Evolutionary conservation across 2,113 vertebrate genomes (phyloP), one percentile per base, ranked within the genome.

Genomic region (Lethenteron camtschaticum): DNA sequence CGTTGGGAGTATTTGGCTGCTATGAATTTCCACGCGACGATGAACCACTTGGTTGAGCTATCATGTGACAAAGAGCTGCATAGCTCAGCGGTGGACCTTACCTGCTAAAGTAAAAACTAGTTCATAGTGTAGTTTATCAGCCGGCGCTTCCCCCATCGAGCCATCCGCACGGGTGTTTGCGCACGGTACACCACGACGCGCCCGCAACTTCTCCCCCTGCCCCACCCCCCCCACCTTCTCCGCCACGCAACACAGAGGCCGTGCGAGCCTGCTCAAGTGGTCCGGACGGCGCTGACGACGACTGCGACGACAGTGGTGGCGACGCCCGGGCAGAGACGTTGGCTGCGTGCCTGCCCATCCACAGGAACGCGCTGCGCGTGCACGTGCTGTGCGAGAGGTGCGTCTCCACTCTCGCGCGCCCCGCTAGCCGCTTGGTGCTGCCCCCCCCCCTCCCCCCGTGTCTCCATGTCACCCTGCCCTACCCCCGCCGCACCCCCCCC

Each of bases 301-400:
- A 79, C 68, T 96, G 94, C 76, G 79, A 82, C 8, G 84, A 89
- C 72, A 77, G 69, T 72, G 77, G 69, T 41, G 41, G 41, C 41
- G 41, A 41, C 58, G 75, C 81, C 12, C 71, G 68, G 70, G 77
- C 79, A 3, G 83, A 84, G 75, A 81, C 78, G 78, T 77, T 78
- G 66, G 79, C 79, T 71, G 70, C 82, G 70, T 88, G 88, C 74
- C 81, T 94, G 73, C 85, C 89, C 57, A 84, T 97, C 6, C 86
- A 96, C 74, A 81, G 78, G 71, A 95, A 95, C 78, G 84, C 85
- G 76, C 79, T 96, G 72, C 72, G 76, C 71, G 79, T 94, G 69
- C 73, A 87, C 75, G 81, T 75, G 59, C 77, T 88, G 70, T 79
- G 89, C 12, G 80, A 81, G 76, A 87, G 87, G 92, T 94, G 80